Conservation (phyloP, 2,113 vertebrate genomes). For the Chaetura pelagica region DNA sequence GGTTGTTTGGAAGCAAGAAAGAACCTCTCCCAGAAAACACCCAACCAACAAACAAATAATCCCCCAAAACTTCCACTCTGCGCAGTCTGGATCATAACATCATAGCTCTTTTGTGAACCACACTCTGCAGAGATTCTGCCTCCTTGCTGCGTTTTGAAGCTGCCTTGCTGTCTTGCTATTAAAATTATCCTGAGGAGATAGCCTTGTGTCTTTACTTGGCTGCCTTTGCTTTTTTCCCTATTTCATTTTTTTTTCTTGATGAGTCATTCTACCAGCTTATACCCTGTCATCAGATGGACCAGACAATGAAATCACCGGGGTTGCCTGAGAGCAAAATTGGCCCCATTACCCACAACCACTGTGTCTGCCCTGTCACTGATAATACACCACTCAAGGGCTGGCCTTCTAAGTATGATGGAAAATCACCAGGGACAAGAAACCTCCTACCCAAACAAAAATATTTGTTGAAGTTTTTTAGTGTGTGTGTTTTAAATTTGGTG, state of each 20-base stretch:
- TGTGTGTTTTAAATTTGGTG: slow-evolving; percentile 6
- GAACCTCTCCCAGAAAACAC: background rate
- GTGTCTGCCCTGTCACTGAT: slow-evolving; percentile 45
- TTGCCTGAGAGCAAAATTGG: slow-evolving; percentile 67
- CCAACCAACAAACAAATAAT: background rate
- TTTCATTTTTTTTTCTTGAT: slow-evolving; percentile 49
- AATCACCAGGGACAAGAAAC: slow-evolving; percentile 47
- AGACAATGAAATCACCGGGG: slow-evolving; percentile 68
- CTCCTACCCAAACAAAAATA: slow-evolving; percentile 36
- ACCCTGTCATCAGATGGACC: slow-evolving; percentile 68
- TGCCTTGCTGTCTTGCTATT: slow-evolving; percentile 5
- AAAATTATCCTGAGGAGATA: slow-evolving; percentile 35
- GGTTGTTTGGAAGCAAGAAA: background rate
- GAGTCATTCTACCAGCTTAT: slow-evolving; percentile 65
- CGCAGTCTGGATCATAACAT: background rate
- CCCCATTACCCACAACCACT: slow-evolving; percentile 45
- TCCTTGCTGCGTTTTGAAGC: slow-evolving; percentile 8
- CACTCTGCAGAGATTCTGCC: slow-evolving; percentile 33
- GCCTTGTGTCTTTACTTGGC: slow-evolving; percentile 48
- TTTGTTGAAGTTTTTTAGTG: slow-evolving; percentile 8
- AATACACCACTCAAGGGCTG: background rate
- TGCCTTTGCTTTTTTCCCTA: slow-evolving; percentile 47
- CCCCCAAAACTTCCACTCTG: background rate
- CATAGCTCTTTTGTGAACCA: background rate
- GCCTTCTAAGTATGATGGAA: slow-evolving; percentile 24